Evolutionary conservation across 2,888 invertebrate species (phyloP).

Genomic region (Cylloceria caligata): DNA sequence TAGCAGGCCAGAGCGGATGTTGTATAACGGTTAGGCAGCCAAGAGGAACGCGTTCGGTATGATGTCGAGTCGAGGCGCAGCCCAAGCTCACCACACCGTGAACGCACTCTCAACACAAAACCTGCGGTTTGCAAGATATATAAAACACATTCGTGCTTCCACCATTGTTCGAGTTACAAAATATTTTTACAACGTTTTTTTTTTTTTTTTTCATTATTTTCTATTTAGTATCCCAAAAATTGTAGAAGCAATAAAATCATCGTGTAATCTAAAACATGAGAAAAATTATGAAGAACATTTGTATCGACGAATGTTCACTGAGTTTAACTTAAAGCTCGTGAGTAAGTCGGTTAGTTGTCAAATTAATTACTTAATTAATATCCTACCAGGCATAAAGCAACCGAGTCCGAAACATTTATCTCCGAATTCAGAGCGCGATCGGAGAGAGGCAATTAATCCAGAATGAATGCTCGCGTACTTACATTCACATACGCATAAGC

Average conservation of each 20-base stretch:
- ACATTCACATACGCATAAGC: too few species aligned
- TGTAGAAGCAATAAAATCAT: neutral
- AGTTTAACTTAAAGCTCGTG: too few species aligned
- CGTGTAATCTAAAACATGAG: too few species aligned
- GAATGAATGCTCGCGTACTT: too few species aligned
- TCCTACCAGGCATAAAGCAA: too few species aligned
- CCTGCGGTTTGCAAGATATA: neutral
- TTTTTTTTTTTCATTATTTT: neutral
- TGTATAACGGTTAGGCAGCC: slow-evolving; percentile 85
- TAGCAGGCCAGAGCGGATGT: slow-evolving; percentile 84
- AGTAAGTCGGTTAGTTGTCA: too few species aligned
- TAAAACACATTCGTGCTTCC: slow-evolving; percentile 7
- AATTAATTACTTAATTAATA: too few species aligned
- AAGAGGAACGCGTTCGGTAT: slow-evolving; percentile 81
- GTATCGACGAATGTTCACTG: too few species aligned
- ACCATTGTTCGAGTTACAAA: slow-evolving; percentile 6
- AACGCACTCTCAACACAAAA: slow-evolving; percentile 46
- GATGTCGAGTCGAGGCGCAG: slow-evolving; percentile 36
- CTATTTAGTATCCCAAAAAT: neutral
- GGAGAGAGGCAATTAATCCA: too few species aligned
- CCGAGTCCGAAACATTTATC: too few species aligned
- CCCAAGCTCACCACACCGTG: slow-evolving; percentile 60
- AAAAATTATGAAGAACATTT: too few species aligned
- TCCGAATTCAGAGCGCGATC: too few species aligned
- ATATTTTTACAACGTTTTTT: slow-evolving; percentile 1